Base-by-base conservation (phyloP, 53 echinoderm and acorn worm genomes). In the Patiria pectinifera region DNA sequence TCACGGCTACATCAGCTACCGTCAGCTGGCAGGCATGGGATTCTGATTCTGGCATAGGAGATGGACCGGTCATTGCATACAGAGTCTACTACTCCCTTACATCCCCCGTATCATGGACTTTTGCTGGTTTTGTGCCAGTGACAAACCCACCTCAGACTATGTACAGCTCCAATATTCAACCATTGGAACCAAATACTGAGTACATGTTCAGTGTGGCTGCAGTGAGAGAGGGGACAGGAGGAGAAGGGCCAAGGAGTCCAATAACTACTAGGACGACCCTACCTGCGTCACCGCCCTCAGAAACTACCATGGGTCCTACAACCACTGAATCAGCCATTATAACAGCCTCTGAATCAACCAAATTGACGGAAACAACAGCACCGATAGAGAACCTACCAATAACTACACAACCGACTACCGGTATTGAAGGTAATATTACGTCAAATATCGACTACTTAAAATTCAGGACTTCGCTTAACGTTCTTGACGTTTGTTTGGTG, bases 121-220 rank as follows among this genome's bases (percentile, higher is more conserved):
- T 46, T 43, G 22, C 86, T 43, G 79, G 78, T 85, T 44, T 6
- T 63, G 59, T 92, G 6, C 8, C 85, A 85, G 87, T 84, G 77
- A 76, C 78, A 53, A 43, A 83, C 26, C 26, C 60, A 86, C 18
- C 44, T 58, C 85, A 76, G 83, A 10, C 61, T 69, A 80, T 69
- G 43, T 71, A 87, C 90, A 58, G 22, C 16, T 63, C 18, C 45
- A 4, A 45, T 1, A 63, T 89, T 62, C 21, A 62, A 44, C 22
- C 60, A 44, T 78, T 96, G 92, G 83, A 82, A 26, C 87, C 92
- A 86, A 86, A 84, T 35, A 95, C 92, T 60, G 49, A 80, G 21
- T 95, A 95, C 70, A 48, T 44, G 15, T 85, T 95, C 35, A 94
- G 92, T 61, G 95, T 95, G 23, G 84, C 94, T 62, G n/a, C n/a